phyloP scores from a whole-genome alignment of 2,113 vertebrate species.

The Labeo rohita region DNA sequence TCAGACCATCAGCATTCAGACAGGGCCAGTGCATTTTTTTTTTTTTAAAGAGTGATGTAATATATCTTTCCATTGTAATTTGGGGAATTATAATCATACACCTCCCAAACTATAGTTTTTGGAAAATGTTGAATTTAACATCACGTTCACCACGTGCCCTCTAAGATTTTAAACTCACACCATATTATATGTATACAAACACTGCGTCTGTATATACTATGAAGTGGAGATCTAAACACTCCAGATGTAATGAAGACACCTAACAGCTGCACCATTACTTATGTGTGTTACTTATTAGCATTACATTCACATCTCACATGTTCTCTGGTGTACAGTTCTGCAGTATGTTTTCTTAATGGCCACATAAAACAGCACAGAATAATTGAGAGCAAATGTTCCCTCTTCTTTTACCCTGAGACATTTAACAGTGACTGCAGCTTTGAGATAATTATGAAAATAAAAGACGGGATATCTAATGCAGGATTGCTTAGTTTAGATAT shows the following conservation, averaged over 20 bases:
- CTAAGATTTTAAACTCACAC: constrained; percentile 22
- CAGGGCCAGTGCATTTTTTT: neutral
- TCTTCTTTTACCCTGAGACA: neutral
- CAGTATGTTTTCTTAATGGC: constrained; percentile 31
- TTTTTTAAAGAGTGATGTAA: neutral
- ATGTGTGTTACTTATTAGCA: constrained; percentile 12
- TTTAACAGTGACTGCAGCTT: constrained; percentile 8
- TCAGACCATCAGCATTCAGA: neutral
- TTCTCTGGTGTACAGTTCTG: neutral
- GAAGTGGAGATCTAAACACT: constrained; percentile 26
- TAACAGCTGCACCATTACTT: constrained; percentile 22
- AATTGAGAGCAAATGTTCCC: constrained; percentile 6
- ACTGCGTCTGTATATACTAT: constrained; percentile 32
- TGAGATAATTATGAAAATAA: neutral
- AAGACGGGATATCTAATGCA: neutral
- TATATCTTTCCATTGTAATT: neutral
- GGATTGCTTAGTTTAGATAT: neutral
- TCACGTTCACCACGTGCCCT: neutral
- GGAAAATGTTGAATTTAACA: neutral
- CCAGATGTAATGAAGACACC: constrained; percentile 35
- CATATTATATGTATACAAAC: constrained; percentile 31
- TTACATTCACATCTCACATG: constrained; percentile 10
- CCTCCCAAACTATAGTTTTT: neutral
- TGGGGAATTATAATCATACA: neutral
- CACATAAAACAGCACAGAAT: constrained; percentile 2